phyloP scores from a whole-genome alignment of 2,113 vertebrate species.

The Blennius ocellaris region DNA sequence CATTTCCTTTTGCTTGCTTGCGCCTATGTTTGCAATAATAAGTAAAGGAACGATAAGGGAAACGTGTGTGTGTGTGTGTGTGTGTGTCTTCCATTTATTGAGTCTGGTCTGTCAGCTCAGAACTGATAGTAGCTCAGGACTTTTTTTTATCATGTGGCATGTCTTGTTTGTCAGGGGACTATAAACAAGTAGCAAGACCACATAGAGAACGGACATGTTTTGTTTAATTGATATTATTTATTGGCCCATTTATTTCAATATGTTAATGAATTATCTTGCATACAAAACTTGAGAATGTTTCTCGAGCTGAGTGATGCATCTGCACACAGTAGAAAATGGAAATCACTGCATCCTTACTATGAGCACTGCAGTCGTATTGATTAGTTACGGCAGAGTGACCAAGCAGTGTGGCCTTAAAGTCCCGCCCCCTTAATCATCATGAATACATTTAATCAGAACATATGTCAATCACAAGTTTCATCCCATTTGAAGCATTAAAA shows the following conservation, averaged over 20 bases:
- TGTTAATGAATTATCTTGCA: background rate
- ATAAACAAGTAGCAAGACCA: background rate
- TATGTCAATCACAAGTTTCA: too few species aligned
- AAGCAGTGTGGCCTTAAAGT: too few species aligned
- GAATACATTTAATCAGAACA: too few species aligned
- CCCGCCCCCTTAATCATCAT: too few species aligned
- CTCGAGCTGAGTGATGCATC: too few species aligned
- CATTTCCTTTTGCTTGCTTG: constrained; percentile 39
- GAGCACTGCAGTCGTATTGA: too few species aligned
- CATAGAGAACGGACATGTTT: background rate
- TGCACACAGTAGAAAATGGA: too few species aligned
- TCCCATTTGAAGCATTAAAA: too few species aligned
- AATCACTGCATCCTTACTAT: too few species aligned
- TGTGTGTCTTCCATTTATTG: constrained; percentile 19
- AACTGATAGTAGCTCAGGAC: background rate
- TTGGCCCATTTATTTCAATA: background rate
- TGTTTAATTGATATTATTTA: background rate
- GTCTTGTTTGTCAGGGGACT: background rate
- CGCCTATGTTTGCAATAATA: constrained; percentile 49
- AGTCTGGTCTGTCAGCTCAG: background rate
- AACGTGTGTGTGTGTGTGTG: constrained; percentile 22
- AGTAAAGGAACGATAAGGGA: constrained; percentile 26
- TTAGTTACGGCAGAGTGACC: too few species aligned
- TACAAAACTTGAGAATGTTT: background rate
- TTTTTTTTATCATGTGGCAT: background rate